These are phyloP conservation scores for Etheostoma nigrum DNA, from an alignment of 2,797 vertebrate species.

Conservation along the genomic window DNA sequence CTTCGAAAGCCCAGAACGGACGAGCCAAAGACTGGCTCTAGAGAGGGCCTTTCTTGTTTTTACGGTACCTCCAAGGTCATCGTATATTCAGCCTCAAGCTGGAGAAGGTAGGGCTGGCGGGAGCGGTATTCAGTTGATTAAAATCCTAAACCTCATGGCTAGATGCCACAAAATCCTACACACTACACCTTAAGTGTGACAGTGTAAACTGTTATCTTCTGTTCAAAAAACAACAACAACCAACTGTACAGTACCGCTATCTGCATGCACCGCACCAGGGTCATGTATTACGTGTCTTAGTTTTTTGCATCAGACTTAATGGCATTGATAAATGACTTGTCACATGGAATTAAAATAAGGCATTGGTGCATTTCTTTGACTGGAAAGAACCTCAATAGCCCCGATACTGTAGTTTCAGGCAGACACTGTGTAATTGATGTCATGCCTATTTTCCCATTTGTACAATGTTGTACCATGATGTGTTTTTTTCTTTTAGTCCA, in stretches of 20 bases:
- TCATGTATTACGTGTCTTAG: background rate
- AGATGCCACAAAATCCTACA: no score
- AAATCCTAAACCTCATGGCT: no score
- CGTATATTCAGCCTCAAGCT: no score
- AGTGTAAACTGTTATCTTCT: background rate
- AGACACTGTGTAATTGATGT: background rate
- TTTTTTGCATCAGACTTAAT: background rate
- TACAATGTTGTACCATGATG: background rate
- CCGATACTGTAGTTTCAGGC: background rate
- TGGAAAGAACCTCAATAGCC: background rate
- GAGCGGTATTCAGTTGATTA: no score
- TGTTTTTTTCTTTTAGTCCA: conserved; percentile 9
- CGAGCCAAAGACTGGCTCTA: no score
- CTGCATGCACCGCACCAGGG: background rate
- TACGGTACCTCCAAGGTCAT: no score
- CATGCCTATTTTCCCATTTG: background rate
- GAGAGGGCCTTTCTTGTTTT: no score
- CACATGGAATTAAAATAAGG: background rate
- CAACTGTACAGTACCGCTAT: background rate
- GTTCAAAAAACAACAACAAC: background rate
- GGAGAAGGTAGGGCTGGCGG: no score
- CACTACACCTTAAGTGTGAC: no score
- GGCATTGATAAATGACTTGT: background rate
- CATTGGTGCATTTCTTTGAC: background rate
- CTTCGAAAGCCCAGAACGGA: no score